Base-by-base conservation (phyloP, 2,888 invertebrate genomes). In the Thecophora atra region DNA sequence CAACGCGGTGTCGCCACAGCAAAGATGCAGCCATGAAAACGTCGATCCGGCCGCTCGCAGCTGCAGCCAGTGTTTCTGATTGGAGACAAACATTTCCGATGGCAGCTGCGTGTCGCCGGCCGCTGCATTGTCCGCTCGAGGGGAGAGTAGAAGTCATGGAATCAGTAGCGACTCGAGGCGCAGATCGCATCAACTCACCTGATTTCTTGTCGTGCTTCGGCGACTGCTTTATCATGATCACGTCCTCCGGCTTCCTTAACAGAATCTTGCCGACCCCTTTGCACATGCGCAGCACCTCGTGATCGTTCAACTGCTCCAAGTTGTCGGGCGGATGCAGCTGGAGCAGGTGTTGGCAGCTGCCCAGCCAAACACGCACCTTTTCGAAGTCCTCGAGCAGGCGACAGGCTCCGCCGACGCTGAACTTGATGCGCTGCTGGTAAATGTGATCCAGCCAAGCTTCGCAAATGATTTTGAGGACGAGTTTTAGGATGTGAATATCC, bases 41-140 rank as follows among this genome's bases (percentile, higher is more conserved):
- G 76, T 80, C 47, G 76, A 78, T 63, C 80, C 80, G 15, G 78
- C 77, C 62, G 84, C 93, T 60, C 94, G 90, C 56, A 95, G 87
- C 76, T 93, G 92, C 13, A 96, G 88, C 95, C 95, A 96, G 80
- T 94, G 93, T 84, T 94, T 93, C 86, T 96, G 95, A 86, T 96
- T 95, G 3, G 95, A 95, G 13, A 96, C 95, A 83, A 95, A 96
- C 95, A 96, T 95, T 87, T 96, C 96, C 0, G 95, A 94, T 0
- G 95, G 96, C 70, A 96, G 92, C 79, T 92, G 88, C 37, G 89
- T 89, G 72, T 89, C 89, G 13, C 88, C 88, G 1, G 87, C 83
- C 21, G 88, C 88, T 42, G 80, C 78, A 76, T 84, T 81, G 72
- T 79, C 89, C 81, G 37, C 42, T 30, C 2, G 19, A 19, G 5